Evolutionary conservation across 1,140 invertebrate species (phyloP).

Genomic region (Aphidius gifuensis): DNA sequence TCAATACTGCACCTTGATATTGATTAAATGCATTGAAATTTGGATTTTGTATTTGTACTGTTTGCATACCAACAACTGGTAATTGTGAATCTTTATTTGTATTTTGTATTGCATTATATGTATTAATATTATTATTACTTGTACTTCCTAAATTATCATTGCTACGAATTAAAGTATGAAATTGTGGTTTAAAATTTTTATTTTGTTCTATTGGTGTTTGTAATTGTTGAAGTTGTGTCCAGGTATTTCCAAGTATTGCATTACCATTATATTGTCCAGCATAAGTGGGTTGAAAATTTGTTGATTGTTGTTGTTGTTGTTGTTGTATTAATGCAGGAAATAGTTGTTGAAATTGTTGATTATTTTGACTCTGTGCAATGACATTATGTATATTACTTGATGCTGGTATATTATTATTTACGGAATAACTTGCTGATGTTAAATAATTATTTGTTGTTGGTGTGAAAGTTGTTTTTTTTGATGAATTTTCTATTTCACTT

Average conservation of each 20-base stretch:
- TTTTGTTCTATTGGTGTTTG: constrained; percentile 33
- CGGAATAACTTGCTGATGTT: constrained; percentile 35
- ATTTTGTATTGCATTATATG: constrained; percentile 30
- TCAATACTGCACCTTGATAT: constrained; percentile 41
- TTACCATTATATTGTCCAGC: constrained; percentile 28
- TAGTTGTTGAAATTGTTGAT: constrained; percentile 27
- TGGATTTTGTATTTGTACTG: constrained; percentile 50
- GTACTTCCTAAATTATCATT: constrained; percentile 38
- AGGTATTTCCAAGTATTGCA: constrained; percentile 36
- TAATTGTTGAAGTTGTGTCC: constrained; percentile 41
- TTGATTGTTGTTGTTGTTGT: constrained; percentile 19
- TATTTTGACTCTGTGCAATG: constrained; percentile 16
- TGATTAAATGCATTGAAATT: constrained; percentile 39
- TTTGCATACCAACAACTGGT: constrained; percentile 42
- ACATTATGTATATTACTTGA: constrained; percentile 21
- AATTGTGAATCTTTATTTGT: constrained; percentile 38
- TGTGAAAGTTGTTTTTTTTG: constrained; percentile 25
- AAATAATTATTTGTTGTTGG: constrained; percentile 25
- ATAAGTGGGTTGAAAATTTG: not conserved
- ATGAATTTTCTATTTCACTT: constrained; percentile 16
- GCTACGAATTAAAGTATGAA: constrained; percentile 23
- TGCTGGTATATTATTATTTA: constrained; percentile 26
- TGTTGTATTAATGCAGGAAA: constrained; percentile 39
- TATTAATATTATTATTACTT: constrained; percentile 35
- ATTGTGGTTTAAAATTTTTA: constrained; percentile 18